Evolutionary conservation across 2,797 vertebrate genomes (phyloP).

Genomic region (Antrozous pallidus): DNA sequence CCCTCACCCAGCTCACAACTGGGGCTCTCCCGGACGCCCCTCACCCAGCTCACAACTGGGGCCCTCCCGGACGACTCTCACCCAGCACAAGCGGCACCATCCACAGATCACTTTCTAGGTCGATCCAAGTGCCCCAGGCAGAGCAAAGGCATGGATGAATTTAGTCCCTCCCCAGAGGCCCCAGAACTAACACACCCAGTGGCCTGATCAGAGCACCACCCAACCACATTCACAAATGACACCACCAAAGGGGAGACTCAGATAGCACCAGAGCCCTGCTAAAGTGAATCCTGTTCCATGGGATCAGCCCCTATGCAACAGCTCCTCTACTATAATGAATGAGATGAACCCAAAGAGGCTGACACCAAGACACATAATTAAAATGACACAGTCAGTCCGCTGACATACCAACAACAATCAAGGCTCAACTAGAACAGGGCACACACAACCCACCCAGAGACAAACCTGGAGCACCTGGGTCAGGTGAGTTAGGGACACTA

Average conservation of each 20-base stretch:
- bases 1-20: too few relatives aligned
- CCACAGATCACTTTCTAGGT: neutral
- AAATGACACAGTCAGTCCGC: too few relatives aligned
- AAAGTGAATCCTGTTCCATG: neutral
- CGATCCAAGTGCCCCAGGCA: neutral
- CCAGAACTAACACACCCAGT: neutral
- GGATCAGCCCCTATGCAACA: neutral
- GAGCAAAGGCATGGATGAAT: neutral
- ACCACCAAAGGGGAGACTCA: neutral
- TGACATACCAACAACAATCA: neutral
- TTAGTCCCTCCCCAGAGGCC: neutral
- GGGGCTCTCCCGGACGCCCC: neutral
- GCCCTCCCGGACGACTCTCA: neutral
- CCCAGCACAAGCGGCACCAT: neutral
- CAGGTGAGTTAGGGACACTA: neutral
- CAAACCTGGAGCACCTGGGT: neutral
- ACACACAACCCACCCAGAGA: neutral
- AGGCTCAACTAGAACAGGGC: too few relatives aligned
- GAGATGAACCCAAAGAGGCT: too few relatives aligned
- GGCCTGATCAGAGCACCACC: too few relatives aligned
- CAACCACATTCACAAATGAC: neutral
- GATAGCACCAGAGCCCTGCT: neutral
- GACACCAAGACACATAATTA: too few relatives aligned
- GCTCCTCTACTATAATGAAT: neutral
- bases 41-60: neutral